phyloP scores from a whole-genome alignment of 2,113 vertebrate species.

The Prochilodus magdalenae region DNA sequence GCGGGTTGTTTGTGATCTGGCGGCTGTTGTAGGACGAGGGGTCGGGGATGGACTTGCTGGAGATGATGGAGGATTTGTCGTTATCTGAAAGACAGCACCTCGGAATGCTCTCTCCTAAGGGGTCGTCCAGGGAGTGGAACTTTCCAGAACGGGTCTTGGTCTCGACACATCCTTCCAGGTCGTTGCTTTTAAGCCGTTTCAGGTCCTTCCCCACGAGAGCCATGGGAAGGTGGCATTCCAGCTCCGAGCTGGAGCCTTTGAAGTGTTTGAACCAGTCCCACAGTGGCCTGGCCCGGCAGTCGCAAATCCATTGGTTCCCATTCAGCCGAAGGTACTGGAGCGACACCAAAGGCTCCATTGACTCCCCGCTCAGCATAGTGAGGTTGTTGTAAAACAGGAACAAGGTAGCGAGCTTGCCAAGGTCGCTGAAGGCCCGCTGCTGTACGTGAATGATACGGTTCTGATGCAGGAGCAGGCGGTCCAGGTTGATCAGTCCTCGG shows the following conservation, averaged over 20 bases:
- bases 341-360: slow-evolving; percentile 85
- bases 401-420: slow-evolving; percentile 92
- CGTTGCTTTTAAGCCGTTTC: slow-evolving; percentile 82
- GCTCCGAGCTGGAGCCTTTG: slow-evolving; percentile 93
- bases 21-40: slow-evolving; percentile 82
- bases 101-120: slow-evolving; percentile 71
- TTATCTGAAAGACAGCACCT: slow-evolving; percentile 90
- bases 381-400: slow-evolving; percentile 97
- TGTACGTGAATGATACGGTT: slow-evolving; percentile 88
- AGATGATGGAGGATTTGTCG: slow-evolving; percentile 91
- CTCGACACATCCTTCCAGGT: slow-evolving; percentile 88
- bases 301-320: slow-evolving; percentile 97
- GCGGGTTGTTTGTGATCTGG: slow-evolving; percentile 86
- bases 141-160: slow-evolving; percentile 81
- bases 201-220: slow-evolving; percentile 87
- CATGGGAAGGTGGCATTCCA: slow-evolving; percentile 87
- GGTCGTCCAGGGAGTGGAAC: slow-evolving; percentile 77
- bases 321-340: slow-evolving; percentile 96
- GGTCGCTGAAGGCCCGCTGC: slow-evolving; percentile 85
- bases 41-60: slow-evolving; percentile 82
- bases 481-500: slow-evolving; percentile 88
- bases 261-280: slow-evolving; percentile 98
- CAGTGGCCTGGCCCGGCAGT: slow-evolving; percentile 91
- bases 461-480: slow-evolving; percentile 93
- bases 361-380: slow-evolving; percentile 86